Evolutionary conservation across 2,113 vertebrate species (phyloP).

Genomic region (Ginglymostoma cirratum): DNA sequence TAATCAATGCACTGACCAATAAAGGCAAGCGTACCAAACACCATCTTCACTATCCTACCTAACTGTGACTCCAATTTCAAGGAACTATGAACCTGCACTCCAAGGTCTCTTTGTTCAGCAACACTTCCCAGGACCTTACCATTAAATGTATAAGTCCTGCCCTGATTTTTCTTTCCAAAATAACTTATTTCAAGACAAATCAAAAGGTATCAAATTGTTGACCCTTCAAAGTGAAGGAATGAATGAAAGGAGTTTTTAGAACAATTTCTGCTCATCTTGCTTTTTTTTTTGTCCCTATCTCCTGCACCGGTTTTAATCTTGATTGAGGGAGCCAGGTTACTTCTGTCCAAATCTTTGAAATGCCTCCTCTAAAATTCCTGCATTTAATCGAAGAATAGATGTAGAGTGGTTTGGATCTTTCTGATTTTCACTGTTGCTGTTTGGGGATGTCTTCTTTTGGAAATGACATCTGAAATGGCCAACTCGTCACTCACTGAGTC

Average conservation of each 20-base stretch:
- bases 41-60: too few species aligned
- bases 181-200: background rate
- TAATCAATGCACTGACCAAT: too few species aligned
- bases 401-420: background rate
- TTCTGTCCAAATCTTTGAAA: too few species aligned
- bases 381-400: background rate
- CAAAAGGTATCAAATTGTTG: background rate
- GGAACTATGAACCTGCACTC: too few species aligned
- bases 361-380: background rate
- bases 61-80: too few species aligned
- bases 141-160: too few species aligned
- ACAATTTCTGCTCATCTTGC: background rate
- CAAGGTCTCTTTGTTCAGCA: too few species aligned
- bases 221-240: background rate
- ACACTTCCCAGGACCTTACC: too few species aligned
- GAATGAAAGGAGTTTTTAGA: background rate
- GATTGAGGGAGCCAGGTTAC: background rate
- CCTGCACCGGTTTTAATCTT: background rate
- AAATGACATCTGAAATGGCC: background rate
- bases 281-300: background rate
- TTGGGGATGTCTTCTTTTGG: too few species aligned
- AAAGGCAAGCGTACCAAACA: too few species aligned
- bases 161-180: too few species aligned
- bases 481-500: background rate
- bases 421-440: background rate